Conservation (phyloP, 2,113 vertebrate species). For the Meriones unguiculatus region DNA sequence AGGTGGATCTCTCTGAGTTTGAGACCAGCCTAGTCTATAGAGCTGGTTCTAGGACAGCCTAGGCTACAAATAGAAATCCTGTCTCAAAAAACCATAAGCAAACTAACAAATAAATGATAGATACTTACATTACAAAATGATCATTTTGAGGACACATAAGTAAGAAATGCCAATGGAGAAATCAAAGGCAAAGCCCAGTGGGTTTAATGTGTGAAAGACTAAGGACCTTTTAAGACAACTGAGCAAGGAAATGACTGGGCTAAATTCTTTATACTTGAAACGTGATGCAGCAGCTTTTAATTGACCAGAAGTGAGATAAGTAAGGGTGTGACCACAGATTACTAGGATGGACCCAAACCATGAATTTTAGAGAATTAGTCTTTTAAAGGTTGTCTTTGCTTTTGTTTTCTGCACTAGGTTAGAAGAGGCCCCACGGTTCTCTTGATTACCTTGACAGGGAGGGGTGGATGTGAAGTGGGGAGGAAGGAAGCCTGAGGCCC, state of each 20-base stretch:
- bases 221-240: neutral
- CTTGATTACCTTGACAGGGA: neutral
- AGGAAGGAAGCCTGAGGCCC: neutral
- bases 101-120: neutral
- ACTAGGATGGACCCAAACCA: neutral
- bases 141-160: constrained; percentile 29
- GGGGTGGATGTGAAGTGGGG: neutral
- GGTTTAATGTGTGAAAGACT: neutral
- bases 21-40: neutral
- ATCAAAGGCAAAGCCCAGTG: neutral
- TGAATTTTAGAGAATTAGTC: neutral
- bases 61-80: neutral
- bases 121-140: neutral
- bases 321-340: neutral
- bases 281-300: neutral
- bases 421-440: neutral
- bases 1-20: neutral
- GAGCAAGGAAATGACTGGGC: neutral
- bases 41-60: neutral
- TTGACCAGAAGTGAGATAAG: neutral
- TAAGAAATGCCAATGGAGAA: neutral
- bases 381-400: neutral
- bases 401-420: neutral
- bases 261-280: neutral
- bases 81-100: neutral